Percentiles rank a stretch among this genome's conserved stretches.
Evolutionary conservation across 53 echinoderm and acorn worm species (phyloP).

Genomic region (Holothuria leucospilota): DNA sequence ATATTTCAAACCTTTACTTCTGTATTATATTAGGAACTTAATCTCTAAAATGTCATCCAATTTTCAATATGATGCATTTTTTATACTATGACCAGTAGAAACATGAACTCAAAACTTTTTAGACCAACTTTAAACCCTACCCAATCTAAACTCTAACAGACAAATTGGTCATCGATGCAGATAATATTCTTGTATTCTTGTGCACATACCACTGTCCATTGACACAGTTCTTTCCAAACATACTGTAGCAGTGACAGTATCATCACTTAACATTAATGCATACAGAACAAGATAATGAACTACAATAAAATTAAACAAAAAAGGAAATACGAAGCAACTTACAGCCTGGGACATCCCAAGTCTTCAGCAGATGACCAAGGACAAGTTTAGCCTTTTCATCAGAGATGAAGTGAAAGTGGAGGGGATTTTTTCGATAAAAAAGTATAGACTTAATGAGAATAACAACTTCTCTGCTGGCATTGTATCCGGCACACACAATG

Average conservation of each 20-base stretch:
- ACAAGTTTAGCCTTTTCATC: conserved; percentile 86
- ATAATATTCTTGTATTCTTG: neutral
- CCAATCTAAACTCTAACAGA: too few relatives aligned
- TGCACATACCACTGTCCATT: neutral
- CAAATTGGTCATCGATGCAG: too few relatives aligned
- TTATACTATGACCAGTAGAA: too few relatives aligned
- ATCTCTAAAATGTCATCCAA: too few relatives aligned
- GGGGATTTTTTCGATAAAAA: conserved; percentile 98
- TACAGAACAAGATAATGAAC: neutral
- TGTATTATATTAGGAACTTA: too few relatives aligned
- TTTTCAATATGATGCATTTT: too few relatives aligned
- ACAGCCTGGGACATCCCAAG: conserved; percentile 98
- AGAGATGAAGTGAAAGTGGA: conserved; percentile 96
- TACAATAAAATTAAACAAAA: neutral
- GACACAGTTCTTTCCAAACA: too few relatives aligned
- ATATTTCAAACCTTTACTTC: too few relatives aligned
- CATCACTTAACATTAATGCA: too few relatives aligned
- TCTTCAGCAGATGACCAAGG: conserved; percentile 78
- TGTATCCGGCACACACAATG: conserved; percentile 97
- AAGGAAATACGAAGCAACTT: neutral
- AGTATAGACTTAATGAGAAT: conserved; percentile 95
- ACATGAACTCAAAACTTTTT: too few relatives aligned
- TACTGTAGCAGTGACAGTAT: too few relatives aligned
- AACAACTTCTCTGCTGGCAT: conserved; percentile 94
- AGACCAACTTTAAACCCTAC: too few relatives aligned